phyloP scores from a whole-genome alignment of 2,797 vertebrate genomes.

The Alauda arvensis region DNA sequence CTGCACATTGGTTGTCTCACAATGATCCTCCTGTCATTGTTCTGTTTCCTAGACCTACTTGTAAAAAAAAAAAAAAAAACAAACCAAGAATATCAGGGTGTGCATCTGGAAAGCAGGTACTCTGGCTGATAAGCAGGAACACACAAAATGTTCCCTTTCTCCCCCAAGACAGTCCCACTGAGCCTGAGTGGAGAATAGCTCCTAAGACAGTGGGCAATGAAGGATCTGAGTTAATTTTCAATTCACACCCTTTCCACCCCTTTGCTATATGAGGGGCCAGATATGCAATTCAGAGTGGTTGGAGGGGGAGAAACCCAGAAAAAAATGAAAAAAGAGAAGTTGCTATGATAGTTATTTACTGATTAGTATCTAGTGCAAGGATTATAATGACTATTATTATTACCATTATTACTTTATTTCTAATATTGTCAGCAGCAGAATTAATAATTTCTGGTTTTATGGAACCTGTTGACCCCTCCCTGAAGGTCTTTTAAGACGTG shows the following conservation, averaged over 20 bases:
- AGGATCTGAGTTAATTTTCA: conserved; percentile 3
- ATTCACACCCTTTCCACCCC: conserved; percentile 14
- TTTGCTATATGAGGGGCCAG: not conserved
- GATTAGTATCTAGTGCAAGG: conserved; percentile 62
- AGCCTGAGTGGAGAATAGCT: not conserved
- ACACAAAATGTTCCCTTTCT: not conserved
- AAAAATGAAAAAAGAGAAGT: not conserved
- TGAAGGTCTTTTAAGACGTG: not conserved
- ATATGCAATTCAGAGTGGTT: conserved; percentile 53
- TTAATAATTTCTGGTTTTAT: not conserved
- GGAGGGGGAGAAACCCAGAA: not conserved
- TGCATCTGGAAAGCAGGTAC: conserved; percentile 69
- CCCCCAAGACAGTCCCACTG: not conserved
- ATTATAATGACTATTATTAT: conserved; percentile 43
- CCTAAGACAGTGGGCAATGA: conserved; percentile 14
- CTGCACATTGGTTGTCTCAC: conserved; percentile 43
- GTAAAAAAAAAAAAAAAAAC: not conserved
- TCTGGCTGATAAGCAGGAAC: conserved; percentile 58
- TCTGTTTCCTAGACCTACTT: conserved; percentile 64
- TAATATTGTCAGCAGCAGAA: conserved; percentile 37
- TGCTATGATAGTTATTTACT: conserved; percentile 56
- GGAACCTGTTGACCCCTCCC: not conserved
- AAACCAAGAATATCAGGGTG: conserved; percentile 35
- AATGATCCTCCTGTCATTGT: conserved; percentile 57
- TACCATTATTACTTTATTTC: conserved; percentile 36